Percentiles rank a stretch among this genome's conserved stretches.
phyloP scores from a whole-genome alignment of 2,888 invertebrate species.

The Dusona sp. region DNA sequence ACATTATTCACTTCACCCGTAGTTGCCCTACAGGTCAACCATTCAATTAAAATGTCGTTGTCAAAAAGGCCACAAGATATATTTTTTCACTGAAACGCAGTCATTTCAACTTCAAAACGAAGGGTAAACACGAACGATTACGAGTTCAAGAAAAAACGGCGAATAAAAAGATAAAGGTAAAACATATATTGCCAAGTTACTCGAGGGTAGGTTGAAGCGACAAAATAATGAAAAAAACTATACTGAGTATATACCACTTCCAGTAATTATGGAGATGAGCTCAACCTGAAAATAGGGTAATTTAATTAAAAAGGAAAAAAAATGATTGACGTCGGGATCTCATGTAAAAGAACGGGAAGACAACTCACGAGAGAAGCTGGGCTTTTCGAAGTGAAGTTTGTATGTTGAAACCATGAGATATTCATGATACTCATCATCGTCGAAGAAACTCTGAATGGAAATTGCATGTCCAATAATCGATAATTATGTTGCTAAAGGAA shows the following conservation, averaged over 20 bases:
- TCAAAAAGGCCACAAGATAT: neutral
- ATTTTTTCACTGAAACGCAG: neutral
- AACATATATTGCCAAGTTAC: neutral
- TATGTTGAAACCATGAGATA: neutral
- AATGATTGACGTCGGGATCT: neutral
- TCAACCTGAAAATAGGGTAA: neutral
- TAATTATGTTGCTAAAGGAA: neutral
- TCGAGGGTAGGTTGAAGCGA: neutral
- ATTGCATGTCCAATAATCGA: neutral
- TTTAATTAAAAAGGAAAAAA: neutral
- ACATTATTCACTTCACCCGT: too few relatives aligned
- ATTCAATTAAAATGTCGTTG: neutral
- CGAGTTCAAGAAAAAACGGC: neutral
- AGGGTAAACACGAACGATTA: neutral
- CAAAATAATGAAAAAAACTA: neutral
- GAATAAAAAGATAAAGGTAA: neutral
- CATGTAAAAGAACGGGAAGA: neutral
- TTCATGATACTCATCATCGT: neutral
- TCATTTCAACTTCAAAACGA: neutral
- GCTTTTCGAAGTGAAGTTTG: neutral
- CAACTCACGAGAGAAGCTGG: neutral
- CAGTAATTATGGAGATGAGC: neutral
- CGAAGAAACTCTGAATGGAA: neutral
- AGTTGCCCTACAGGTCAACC: neutral
- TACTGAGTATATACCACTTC: neutral